Conservation (phyloP, 2,797 vertebrate genomes). For the Peromyscus attwateri region DNA sequence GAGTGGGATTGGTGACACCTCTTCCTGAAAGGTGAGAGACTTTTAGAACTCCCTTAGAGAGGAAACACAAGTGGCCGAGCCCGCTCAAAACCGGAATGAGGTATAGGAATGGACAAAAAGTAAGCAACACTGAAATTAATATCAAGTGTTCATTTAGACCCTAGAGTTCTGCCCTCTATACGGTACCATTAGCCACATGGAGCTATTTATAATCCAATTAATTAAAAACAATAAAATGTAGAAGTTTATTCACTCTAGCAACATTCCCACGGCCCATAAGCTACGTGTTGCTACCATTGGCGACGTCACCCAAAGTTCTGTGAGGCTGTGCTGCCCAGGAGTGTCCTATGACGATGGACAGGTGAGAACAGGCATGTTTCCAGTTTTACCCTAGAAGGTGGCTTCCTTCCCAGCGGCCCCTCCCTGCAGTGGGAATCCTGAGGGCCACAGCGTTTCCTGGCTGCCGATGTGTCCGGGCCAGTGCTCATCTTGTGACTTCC, state of each 20-base stretch:
- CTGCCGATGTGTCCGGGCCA: neutral
- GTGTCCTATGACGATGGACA: neutral
- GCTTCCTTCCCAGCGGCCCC: neutral
- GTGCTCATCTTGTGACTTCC: neutral
- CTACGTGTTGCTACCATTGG: neutral
- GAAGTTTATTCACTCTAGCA: neutral
- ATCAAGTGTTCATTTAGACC: neutral
- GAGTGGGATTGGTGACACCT: neutral
- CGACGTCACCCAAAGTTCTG: neutral
- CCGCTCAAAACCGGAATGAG: neutral
- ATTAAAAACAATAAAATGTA: neutral
- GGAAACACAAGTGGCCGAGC: neutral
- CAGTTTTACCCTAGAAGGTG: neutral
- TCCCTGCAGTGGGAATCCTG: neutral
- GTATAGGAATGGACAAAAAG: neutral
- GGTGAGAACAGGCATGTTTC: too few relatives aligned
- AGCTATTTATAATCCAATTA: neutral
- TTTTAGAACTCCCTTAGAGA: neutral
- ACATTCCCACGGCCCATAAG: neutral
- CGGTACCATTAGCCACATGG: neutral
- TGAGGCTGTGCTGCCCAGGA: too few relatives aligned
- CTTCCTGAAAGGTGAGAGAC: neutral
- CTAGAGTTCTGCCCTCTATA: neutral
- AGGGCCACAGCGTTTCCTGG: neutral
- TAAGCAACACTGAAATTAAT: neutral